Conservation (phyloP, 2,113 vertebrate genomes). For the Dipodomys merriami region DNA sequence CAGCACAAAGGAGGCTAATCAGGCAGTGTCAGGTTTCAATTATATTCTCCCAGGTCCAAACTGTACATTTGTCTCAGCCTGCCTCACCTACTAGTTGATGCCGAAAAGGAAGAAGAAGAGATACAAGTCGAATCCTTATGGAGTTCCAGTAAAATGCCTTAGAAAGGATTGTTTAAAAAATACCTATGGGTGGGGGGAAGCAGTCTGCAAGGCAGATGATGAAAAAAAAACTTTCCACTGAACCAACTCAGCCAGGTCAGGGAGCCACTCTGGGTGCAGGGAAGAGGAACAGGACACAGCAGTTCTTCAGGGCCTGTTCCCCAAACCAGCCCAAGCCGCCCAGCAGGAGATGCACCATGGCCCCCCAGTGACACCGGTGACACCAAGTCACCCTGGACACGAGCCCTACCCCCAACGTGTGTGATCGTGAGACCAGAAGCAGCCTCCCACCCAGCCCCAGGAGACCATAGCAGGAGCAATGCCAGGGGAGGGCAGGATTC, state of each 20-base stretch:
- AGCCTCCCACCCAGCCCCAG: conserved; percentile 66
- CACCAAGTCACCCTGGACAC: conserved; percentile 19
- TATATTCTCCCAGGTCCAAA: conserved; percentile 66
- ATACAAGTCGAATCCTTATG: conserved; percentile 64
- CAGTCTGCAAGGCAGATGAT: conserved; percentile 55
- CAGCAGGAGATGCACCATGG: too few relatives aligned
- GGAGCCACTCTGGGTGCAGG: not conserved
- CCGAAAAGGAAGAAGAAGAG: conserved; percentile 62
- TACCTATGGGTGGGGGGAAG: conserved; percentile 55
- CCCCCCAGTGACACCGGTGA: too few relatives aligned
- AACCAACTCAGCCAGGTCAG: conserved; percentile 53
- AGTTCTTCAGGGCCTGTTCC: conserved; percentile 45
- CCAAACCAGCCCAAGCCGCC: too few relatives aligned
- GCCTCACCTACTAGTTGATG: conserved; percentile 69
- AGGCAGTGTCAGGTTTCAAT: conserved; percentile 60
- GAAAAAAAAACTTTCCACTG: conserved; percentile 70
- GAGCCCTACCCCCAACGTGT: conserved; percentile 45
- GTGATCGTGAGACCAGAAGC: conserved; percentile 55
- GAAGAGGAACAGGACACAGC: conserved; percentile 39
- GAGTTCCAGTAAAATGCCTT: conserved; percentile 61
- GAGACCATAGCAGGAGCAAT: conserved; percentile 69
- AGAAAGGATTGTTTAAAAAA: conserved; percentile 71
- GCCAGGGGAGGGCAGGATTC: conserved; percentile 36
- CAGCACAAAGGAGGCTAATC: not conserved
- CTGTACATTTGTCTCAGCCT: conserved; percentile 62